Conservation (phyloP, 2,888 invertebrate species). For the Globia sparganii region DNA sequence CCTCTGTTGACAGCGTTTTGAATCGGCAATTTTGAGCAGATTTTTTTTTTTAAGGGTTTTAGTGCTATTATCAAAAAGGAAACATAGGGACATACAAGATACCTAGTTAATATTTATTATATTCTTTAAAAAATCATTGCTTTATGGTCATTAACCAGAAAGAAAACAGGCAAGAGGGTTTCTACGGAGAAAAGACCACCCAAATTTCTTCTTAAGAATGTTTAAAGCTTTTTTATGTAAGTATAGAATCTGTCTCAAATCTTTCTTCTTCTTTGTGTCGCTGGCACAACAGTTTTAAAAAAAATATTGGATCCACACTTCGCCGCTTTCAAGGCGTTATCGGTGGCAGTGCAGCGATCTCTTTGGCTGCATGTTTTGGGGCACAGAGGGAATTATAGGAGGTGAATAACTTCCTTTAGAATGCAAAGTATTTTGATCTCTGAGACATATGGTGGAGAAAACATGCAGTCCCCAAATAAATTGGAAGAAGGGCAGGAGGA, state of each 20-base stretch:
- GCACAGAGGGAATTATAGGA: not conserved
- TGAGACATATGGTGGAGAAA: not conserved
- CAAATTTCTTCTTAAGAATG: no score
- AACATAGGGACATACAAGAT: no score
- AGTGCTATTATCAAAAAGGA: no score
- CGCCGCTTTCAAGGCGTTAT: not conserved
- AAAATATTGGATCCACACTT: not conserved
- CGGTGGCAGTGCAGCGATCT: not conserved
- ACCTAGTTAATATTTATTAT: no score
- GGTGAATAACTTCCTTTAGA: not conserved
- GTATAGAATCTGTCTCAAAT: not conserved
- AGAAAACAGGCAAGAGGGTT: no score
- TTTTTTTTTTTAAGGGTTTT: no score
- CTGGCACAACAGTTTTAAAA: not conserved
- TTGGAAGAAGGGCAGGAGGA: not conserved
- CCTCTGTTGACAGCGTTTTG: no score
- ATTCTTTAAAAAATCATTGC: no score
- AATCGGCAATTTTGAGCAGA: no score
- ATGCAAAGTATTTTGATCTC: not conserved
- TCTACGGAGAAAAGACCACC: no score
- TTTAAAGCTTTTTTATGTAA: not conserved
- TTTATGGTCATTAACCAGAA: no score
- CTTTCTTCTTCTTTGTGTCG: not conserved
- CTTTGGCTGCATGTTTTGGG: not conserved
- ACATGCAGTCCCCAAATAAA: not conserved